A percentile compares a stretch with the other conserved stretches of the same genome.
Evolutionary conservation across 2,797 vertebrate genomes (phyloP).

Genomic region (Chrysocyon brachyurus): DNA sequence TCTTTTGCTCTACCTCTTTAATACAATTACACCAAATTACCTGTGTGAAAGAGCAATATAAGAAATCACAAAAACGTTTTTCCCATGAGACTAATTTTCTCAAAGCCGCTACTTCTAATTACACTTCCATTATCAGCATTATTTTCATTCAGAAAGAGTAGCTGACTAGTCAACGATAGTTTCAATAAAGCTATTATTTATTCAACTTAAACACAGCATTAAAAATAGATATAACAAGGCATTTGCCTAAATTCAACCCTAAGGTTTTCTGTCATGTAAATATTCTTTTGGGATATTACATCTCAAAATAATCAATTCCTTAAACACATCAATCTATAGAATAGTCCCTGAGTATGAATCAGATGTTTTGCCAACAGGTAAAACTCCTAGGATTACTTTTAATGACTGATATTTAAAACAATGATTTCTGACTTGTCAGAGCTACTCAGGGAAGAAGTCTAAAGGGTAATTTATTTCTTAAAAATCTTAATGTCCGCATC

Average conservation of each 20-base stretch:
- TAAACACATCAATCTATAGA: background rate
- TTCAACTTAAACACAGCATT: background rate
- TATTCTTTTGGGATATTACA: constrained; percentile 7
- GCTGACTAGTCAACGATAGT: background rate
- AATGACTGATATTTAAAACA: constrained; percentile 20
- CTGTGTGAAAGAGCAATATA: background rate
- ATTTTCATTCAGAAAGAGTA: constrained; percentile 24
- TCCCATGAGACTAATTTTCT: background rate
- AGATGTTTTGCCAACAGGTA: background rate
- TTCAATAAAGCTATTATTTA: constrained; percentile 3
- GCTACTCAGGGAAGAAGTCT: background rate
- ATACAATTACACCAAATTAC: constrained; percentile 28
- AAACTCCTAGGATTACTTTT: background rate
- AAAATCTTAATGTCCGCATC: background rate
- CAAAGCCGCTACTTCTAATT: constrained; percentile 38
- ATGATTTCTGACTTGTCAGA: constrained; percentile 39
- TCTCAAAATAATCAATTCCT: constrained; percentile 34
- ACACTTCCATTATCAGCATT: background rate
- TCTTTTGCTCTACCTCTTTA: constrained; percentile 6
- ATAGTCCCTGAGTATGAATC: constrained; percentile 18
- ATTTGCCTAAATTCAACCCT: background rate
- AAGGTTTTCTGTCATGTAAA: constrained; percentile 30
- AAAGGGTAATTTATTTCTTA: background rate
- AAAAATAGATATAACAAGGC: background rate
- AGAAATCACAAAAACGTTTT: background rate